Evolutionary conservation across 2,888 invertebrate genomes (phyloP).

Genomic region (Balanococcus diminutus): DNA sequence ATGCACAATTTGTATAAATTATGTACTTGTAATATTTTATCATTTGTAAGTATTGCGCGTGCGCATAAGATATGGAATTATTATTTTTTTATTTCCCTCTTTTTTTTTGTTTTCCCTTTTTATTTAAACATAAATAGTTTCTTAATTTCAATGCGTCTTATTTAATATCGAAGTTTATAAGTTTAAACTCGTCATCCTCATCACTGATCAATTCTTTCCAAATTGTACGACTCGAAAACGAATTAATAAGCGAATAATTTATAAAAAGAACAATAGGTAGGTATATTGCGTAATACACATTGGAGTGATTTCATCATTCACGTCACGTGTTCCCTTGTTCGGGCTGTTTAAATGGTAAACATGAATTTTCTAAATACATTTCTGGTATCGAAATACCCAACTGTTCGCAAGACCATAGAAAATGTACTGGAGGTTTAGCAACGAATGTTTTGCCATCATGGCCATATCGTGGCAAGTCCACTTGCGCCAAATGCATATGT

Average conservation of each 20-base stretch:
- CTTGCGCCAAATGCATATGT: conserved; percentile 27
- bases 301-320: too few species aligned
- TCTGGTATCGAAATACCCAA: conserved; percentile 37
- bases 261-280: too few species aligned
- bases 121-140: conserved; percentile 36
- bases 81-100: conserved; percentile 12
- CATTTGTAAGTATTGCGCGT: not conserved
- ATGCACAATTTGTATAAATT: conserved; percentile 5
- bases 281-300: too few species aligned
- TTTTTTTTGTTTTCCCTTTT: conserved; percentile 38
- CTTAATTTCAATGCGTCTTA: not conserved
- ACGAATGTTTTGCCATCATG: not conserved
- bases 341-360: not conserved
- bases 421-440: conserved; percentile 43
- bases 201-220: too few species aligned
- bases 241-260: too few species aligned
- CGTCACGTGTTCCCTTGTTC: not conserved
- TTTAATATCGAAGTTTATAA: not conserved
- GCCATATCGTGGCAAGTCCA: not conserved
- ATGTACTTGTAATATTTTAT: conserved; percentile 11
- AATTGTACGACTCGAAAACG: too few species aligned
- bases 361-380: conserved; percentile 8
- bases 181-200: too few species aligned
- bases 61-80: conserved; percentile 1
- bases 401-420: conserved; percentile 37